phyloP scores from a whole-genome alignment of 2,888 invertebrate genomes.

The Chymomyza caudatula region DNA sequence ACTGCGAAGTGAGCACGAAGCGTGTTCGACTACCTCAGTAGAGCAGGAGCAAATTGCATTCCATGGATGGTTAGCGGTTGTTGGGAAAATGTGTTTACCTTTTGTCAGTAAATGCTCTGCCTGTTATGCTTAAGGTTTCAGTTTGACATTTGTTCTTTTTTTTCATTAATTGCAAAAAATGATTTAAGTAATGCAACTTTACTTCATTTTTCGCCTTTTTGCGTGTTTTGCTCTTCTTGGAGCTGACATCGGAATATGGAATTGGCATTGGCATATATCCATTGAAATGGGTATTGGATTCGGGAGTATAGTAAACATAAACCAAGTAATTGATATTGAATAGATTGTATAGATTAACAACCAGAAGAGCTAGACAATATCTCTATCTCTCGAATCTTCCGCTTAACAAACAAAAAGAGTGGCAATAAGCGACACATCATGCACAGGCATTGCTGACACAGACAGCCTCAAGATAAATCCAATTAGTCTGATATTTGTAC shows the following conservation, averaged over 20 bases:
- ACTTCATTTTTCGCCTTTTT: conserved; percentile 51
- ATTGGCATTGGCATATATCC: conserved; percentile 47
- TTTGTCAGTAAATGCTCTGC: neutral
- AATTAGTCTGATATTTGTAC: conserved; percentile 78
- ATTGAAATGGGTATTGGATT: conserved; percentile 51
- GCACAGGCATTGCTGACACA: conserved; percentile 1
- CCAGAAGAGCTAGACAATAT: conserved; percentile 28
- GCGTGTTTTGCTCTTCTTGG: neutral
- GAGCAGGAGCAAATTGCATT: conserved; percentile 60
- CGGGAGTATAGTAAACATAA: conserved; percentile 24
- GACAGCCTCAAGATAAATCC: conserved; percentile 75
- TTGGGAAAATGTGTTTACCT: conserved; percentile 19
- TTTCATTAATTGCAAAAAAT: conserved; percentile 76
- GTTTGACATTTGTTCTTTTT: conserved; percentile 63
- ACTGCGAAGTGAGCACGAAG: conserved; percentile 47
- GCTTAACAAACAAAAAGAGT: conserved; percentile 61
- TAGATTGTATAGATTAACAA: neutral
- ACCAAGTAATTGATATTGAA: neutral
- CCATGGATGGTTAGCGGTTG: conserved; percentile 39
- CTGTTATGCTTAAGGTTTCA: conserved; percentile 20
- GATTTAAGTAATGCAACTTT: conserved; percentile 74
- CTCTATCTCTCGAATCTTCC: conserved; percentile 66
- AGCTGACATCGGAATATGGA: neutral
- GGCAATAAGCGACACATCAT: conserved; percentile 63
- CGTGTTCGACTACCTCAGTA: no score